phyloP scores from a whole-genome alignment of 2,888 invertebrate genomes.

The Pristionchus japonicus region DNA sequence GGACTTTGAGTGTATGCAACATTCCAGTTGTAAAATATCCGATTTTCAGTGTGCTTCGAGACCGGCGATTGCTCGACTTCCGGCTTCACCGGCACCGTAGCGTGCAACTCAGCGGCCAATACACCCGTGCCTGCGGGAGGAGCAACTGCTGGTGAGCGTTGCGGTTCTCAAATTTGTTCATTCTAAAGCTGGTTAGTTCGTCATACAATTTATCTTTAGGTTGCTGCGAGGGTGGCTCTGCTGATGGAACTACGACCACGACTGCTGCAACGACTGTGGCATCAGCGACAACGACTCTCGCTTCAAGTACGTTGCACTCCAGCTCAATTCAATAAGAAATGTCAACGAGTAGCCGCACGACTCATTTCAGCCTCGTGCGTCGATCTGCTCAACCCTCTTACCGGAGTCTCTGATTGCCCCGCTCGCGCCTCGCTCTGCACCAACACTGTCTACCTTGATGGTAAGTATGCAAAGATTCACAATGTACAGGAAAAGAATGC shows the following conservation, averaged over 20 bases:
- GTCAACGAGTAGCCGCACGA: too few relatives aligned
- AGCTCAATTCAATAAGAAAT: background rate
- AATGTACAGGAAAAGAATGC: background rate
- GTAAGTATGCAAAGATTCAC: background rate
- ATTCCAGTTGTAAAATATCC: background rate
- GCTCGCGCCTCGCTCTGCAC: background rate
- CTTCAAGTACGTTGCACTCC: background rate
- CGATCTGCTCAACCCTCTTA: background rate
- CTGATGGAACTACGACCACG: background rate
- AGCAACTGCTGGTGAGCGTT: background rate
- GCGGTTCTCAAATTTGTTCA: too few relatives aligned
- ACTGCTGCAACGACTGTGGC: background rate
- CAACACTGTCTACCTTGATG: background rate
- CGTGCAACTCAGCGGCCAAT: background rate
- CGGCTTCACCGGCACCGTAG: background rate
- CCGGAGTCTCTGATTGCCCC: background rate
- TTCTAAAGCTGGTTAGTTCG: too few relatives aligned
- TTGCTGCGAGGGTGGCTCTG: background rate
- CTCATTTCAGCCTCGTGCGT: background rate
- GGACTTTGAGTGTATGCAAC: background rate
- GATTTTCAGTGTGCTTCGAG: background rate
- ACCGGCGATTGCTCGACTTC: background rate
- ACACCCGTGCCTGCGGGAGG: background rate
- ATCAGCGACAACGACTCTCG: background rate
- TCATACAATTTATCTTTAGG: too few relatives aligned